phyloP scores from a whole-genome alignment of 92 coral and sea anemone species.

The Muricea muricata region DNA sequence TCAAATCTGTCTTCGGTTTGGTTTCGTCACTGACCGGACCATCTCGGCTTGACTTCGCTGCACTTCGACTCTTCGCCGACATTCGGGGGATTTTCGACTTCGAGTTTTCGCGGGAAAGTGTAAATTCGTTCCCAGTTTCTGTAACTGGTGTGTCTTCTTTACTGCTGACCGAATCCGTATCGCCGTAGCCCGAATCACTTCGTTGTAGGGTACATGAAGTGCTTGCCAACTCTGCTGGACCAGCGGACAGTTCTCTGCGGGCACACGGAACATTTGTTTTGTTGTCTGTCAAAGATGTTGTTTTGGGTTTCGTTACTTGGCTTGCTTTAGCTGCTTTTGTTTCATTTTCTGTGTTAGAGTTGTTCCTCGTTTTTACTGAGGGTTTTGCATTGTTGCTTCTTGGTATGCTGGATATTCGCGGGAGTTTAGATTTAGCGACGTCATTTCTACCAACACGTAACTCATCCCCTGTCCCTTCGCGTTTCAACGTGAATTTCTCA shows the following conservation, averaged over 20 bases:
- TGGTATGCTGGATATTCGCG: slow-evolving; percentile 22
- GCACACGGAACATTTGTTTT: background rate
- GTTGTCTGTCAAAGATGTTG: background rate
- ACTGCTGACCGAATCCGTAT: slow-evolving; percentile 30
- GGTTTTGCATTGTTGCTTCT: background rate
- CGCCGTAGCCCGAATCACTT: slow-evolving; percentile 28
- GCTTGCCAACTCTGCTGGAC: background rate
- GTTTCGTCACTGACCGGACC: slow-evolving; percentile 13
- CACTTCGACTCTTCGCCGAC: background rate
- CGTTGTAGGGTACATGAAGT: slow-evolving; percentile 14
- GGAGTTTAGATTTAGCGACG: slow-evolving; percentile 12
- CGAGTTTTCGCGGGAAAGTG: slow-evolving; percentile 33
- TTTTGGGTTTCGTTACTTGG: background rate
- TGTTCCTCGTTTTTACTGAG: slow-evolving; percentile 8
- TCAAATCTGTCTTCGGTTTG: background rate
- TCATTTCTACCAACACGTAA: slow-evolving; percentile 27
- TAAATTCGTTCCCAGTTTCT: slow-evolving; percentile 29
- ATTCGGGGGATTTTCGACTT: slow-evolving; percentile 19
- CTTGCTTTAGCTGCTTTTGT: background rate
- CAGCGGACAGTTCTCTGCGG: background rate
- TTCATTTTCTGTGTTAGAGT: background rate
- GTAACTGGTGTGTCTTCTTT: slow-evolving; percentile 15
- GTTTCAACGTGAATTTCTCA: slow-evolving; percentile 16
- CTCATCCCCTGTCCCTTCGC: slow-evolving; percentile 47
- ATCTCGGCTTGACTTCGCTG: background rate